Conservation (phyloP, 2,113 vertebrate species). For the Dryoscopus gambensis region DNA sequence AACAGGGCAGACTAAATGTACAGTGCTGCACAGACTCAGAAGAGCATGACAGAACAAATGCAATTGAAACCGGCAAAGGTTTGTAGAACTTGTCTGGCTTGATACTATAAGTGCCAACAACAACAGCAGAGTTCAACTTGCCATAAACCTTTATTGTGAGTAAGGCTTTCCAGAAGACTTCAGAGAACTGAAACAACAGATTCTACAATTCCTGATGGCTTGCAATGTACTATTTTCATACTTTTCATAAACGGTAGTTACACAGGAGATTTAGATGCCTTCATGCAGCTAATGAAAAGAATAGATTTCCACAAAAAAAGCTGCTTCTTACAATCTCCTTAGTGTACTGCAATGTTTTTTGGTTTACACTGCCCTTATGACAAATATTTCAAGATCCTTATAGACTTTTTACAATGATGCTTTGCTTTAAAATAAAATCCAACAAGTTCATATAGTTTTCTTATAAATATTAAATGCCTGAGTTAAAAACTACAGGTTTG, state of each 20-base stretch:
- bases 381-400: background rate
- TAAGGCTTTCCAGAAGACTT: background rate
- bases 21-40: background rate
- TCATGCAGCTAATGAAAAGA: background rate
- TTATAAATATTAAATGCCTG: background rate
- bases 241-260: background rate
- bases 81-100: background rate
- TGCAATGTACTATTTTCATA: background rate
- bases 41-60: background rate
- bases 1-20: background rate
- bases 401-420: background rate
- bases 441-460: background rate
- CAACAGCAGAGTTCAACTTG: background rate
- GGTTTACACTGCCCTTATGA: background rate
- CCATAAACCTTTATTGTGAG: background rate
- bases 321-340: background rate
- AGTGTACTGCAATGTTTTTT: background rate
- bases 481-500: background rate
- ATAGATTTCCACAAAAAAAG: background rate
- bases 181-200: background rate
- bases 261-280: background rate
- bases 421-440: background rate
- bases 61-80: background rate
- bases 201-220: background rate
- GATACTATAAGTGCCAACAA: background rate